Conservation (phyloP, 2,113 vertebrate genomes). For the Cynopterus brachyotis region DNA sequence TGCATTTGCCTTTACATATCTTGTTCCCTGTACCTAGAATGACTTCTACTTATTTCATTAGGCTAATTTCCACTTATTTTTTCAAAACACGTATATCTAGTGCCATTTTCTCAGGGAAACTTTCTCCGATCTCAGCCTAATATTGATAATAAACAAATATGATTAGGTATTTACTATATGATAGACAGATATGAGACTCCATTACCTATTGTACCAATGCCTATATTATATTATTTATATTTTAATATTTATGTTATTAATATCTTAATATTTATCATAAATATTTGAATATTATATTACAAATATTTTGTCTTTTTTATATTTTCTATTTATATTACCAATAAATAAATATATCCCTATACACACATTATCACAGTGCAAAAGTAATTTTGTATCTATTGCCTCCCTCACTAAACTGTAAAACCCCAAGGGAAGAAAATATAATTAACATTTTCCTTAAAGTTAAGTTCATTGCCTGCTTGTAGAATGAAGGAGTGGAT, state of each 20-base stretch:
- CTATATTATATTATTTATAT: background rate
- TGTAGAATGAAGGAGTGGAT: background rate
- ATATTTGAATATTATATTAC: background rate
- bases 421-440: background rate
- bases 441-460: background rate
- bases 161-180: background rate
- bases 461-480: background rate
- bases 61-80: background rate
- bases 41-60: background rate
- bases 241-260: background rate
- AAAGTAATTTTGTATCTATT: background rate
- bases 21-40: background rate
- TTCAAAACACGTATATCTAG: background rate
- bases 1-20: background rate
- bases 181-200: background rate
- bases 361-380: background rate
- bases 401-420: background rate
- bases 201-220: background rate
- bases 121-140: background rate
- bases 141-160: background rate
- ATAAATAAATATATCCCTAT: background rate
- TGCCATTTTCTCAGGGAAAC: background rate
- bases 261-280: background rate
- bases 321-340: background rate
- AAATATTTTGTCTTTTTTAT: background rate